These are phyloP conservation scores for Pavo muticus DNA, from an alignment of 2,113 vertebrate species.

Conservation along the genomic window DNA sequence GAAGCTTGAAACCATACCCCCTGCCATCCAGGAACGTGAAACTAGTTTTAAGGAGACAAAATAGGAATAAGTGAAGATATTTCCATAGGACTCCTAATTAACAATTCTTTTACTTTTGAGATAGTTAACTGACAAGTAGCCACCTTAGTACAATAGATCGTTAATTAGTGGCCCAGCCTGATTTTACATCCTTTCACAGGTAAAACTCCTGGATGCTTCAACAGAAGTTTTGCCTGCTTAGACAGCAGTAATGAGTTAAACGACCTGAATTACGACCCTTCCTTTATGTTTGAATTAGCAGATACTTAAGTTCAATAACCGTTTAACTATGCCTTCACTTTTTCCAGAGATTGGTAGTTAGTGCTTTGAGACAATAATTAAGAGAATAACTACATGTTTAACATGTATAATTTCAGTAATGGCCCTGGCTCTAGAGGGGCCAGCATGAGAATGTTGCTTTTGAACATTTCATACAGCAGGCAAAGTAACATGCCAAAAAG, in stretches of 20 bases:
- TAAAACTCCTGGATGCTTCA: conserved; percentile 10
- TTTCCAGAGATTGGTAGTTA: conserved; percentile 28
- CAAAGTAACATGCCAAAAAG: conserved; percentile 78
- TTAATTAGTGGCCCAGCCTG: not conserved
- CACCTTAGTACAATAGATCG: not conserved
- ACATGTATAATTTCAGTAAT: conserved; percentile 58
- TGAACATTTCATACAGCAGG: conserved; percentile 81
- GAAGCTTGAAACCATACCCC: conserved; percentile 96
- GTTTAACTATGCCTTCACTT: conserved; percentile 50
- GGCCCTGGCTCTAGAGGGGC: conserved; percentile 40
- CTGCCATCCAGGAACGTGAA: conserved; percentile 99
- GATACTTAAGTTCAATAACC: not conserved
- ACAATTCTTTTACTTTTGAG: conserved; percentile 45
- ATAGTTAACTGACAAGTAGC: conserved; percentile 35
- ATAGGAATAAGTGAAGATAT: conserved; percentile 85
- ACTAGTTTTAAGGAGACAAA: conserved; percentile 94
- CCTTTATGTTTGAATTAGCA: conserved; percentile 15
- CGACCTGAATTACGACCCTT: not conserved
- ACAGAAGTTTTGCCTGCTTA: conserved; percentile 27
- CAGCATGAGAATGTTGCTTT: conserved; percentile 70
- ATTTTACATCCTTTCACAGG: not conserved
- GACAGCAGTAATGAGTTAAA: not conserved
- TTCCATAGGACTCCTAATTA: conserved; percentile 62
- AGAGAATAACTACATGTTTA: conserved; percentile 44
- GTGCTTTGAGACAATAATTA: conserved; percentile 27